Base-by-base conservation (phyloP, 2,888 invertebrate genomes). In the Cephus runcator region DNA sequence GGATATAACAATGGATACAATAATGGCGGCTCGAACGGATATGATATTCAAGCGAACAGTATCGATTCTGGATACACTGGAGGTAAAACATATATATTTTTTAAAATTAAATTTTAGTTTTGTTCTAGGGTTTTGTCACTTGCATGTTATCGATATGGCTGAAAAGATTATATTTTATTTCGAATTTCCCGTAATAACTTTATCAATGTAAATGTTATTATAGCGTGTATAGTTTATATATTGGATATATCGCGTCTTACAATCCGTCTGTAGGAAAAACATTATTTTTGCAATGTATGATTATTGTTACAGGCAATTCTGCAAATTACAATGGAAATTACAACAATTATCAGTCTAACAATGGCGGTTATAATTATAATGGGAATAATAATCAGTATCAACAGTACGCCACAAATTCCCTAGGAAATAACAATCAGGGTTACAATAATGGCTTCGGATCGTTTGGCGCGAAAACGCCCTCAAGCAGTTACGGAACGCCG, bases 401-500 rank as follows among this genome's bases (percentile, higher is more conserved):
- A 15, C 69, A 69, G 69, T 69, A 31, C 69, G 30, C 31, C 11
- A 31, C 69, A 33, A 69, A 69, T 73, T 75, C 75, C 12, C n/a
- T 40, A 40, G 40, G 77, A 15, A 81, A 79, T 77, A 79, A 81
- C 33, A 77, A 81, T 74, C 75, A 81, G 73, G 80, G 79, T 12
- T 78, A 82, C 68, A 82, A 75, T 75, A 81, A 83, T 75, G 81
- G 81, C 80, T 83, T 85, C 11, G 82, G 88, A 15, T 87, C 84
- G 77, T 88, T 87, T 68, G 88, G 87, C 75, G 82, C 88, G 33
- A 77, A 77, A 34, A 31, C 76, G 34, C 34, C 77, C 12, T 85
- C 88, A 76, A 81, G 90, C 3, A 87, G 87, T 11, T 91, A 91
- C 77, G 91, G 91, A n/a, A 89, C 90, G 33, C 86, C 90, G 40